phyloP scores from a whole-genome alignment of 1,140 invertebrate species.

The Steinernema feltiae region DNA sequence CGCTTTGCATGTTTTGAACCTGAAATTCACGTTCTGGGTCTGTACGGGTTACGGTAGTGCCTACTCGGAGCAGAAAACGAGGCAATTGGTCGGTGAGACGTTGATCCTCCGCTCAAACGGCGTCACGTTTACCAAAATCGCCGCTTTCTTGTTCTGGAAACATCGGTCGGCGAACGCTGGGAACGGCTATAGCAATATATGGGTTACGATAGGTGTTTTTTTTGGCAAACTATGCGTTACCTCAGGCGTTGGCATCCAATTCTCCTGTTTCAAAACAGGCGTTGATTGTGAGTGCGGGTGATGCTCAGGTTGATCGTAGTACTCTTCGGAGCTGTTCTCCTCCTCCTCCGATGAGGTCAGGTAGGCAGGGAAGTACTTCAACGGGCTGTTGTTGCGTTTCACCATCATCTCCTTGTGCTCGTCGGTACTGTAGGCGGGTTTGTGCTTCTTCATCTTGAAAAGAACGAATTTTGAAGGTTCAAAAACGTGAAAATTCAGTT shows the following conservation, averaged over 20 bases:
- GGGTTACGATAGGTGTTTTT: background rate
- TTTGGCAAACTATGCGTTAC: background rate
- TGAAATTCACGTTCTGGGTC: background rate
- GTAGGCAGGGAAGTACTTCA: background rate
- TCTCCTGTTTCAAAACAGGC: background rate
- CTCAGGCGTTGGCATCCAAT: background rate
- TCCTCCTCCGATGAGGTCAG: background rate
- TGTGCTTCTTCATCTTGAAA: no score
- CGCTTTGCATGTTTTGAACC: background rate
- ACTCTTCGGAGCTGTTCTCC: background rate
- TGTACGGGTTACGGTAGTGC: background rate
- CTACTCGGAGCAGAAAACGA: constrained; percentile 5
- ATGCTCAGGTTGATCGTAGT: background rate
- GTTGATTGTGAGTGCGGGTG: background rate
- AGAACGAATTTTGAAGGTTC: no score
- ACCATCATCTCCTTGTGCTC: background rate
- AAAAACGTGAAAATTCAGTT: no score
- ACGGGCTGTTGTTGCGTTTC: background rate
- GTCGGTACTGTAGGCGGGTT: background rate
- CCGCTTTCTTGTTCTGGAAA: background rate
- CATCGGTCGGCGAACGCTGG: background rate
- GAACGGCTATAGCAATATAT: background rate
- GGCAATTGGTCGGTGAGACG: background rate
- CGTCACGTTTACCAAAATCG: background rate
- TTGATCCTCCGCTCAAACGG: background rate